Conservation (phyloP, 2,888 invertebrate species). For the Artemia sinica region DNA sequence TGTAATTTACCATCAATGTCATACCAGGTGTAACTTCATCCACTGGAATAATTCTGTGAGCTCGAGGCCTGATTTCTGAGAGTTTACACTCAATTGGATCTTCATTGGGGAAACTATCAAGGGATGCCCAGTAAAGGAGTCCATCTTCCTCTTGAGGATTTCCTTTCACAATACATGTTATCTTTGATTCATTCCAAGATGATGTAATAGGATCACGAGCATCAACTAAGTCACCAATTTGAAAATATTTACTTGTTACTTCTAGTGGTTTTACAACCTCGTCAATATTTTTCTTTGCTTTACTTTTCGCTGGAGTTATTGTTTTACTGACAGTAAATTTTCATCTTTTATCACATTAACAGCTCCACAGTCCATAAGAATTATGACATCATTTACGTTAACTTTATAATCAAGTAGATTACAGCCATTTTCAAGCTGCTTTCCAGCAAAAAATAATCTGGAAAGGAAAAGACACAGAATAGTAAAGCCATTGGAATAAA, state of each 20-base stretch:
- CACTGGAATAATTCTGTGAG: slow-evolving; percentile 38
- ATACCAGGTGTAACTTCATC: slow-evolving; percentile 42
- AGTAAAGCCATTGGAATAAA: too few relatives aligned
- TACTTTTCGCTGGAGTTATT: not conserved
- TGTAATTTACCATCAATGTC: slow-evolving; percentile 53
- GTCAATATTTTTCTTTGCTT: slow-evolving; percentile 15
- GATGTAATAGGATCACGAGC: slow-evolving; percentile 43
- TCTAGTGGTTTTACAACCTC: slow-evolving; percentile 16
- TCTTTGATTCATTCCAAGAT: slow-evolving; percentile 54
- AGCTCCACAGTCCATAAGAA: slow-evolving; percentile 40
- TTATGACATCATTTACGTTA: slow-evolving; percentile 54
- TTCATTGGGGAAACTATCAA: slow-evolving; percentile 16
- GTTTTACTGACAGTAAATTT: not conserved
- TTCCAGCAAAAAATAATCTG: slow-evolving; percentile 15
- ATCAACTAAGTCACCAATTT: slow-evolving; percentile 47
- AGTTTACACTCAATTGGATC: slow-evolving; percentile 14
- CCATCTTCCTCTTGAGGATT: slow-evolving; percentile 27
- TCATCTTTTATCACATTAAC: slow-evolving; percentile 24
- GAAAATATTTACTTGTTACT: slow-evolving; percentile 25
- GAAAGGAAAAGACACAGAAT: not conserved
- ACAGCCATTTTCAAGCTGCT: slow-evolving; percentile 50
- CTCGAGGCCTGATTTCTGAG: slow-evolving; percentile 46
- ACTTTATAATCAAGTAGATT: slow-evolving; percentile 57
- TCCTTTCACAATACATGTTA: slow-evolving; percentile 35
- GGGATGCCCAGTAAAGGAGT: slow-evolving; percentile 16